Evolutionary conservation across 2,888 invertebrate species (phyloP).

Genomic region (Petrolisthes manimaculis): DNA sequence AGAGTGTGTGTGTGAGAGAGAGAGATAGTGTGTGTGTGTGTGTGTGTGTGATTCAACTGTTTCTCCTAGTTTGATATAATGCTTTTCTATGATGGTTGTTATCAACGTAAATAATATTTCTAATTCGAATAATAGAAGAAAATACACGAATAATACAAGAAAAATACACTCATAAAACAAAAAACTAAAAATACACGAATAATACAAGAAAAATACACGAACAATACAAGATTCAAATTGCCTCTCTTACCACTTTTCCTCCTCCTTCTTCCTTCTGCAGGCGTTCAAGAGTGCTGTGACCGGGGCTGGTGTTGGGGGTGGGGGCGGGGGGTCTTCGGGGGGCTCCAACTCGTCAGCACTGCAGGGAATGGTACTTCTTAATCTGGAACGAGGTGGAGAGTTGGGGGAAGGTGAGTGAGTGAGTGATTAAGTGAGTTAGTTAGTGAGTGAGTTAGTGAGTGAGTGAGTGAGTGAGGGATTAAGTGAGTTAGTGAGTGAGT

Average conservation of each 20-base stretch:
- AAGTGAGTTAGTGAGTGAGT: neutral
- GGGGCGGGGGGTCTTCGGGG: neutral
- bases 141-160: too few relatives aligned
- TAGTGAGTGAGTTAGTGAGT: neutral
- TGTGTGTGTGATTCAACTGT: too few relatives aligned
- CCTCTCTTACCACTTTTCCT: neutral
- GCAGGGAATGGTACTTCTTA: conserved; percentile 64
- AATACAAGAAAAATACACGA: too few relatives aligned
- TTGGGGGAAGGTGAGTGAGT: conserved; percentile 56
- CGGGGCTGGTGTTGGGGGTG: conserved; percentile 32
- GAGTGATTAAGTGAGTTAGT: conserved; percentile 2
- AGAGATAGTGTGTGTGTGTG: too few relatives aligned
- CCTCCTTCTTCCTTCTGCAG: conserved; percentile 36
- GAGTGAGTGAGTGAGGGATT: conserved; percentile 8
- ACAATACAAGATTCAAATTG: neutral
- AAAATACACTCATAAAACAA: too few relatives aligned
- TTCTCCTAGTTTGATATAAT: too few relatives aligned
- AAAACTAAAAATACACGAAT: too few relatives aligned
- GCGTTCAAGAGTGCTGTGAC: conserved; percentile 62
- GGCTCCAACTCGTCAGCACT: neutral
- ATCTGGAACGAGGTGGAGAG: conserved; percentile 63
- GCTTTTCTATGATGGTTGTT: too few relatives aligned
- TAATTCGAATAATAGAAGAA: too few relatives aligned
- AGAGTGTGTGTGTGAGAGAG: too few relatives aligned
- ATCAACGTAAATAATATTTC: too few relatives aligned